These are phyloP conservation scores for Xyrichtys novacula DNA, from an alignment of 2,797 vertebrate species.

Conservation along the genomic window DNA sequence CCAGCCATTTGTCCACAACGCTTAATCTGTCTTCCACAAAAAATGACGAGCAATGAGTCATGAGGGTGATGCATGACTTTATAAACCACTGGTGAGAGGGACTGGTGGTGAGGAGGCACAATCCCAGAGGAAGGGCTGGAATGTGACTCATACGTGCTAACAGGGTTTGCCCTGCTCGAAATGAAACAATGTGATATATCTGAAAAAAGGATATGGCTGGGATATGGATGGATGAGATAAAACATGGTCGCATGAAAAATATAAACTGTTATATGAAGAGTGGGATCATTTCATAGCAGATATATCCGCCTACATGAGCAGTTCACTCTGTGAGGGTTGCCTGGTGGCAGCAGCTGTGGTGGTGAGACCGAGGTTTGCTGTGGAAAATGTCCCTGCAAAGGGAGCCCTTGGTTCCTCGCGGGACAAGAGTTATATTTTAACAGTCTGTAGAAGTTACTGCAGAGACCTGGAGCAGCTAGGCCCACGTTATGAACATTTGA, in stretches of 20 bases:
- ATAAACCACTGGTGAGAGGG: constrained; percentile 57
- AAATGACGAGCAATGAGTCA: constrained; percentile 71
- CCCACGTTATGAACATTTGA: constrained; percentile 20
- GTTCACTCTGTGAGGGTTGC: constrained; percentile 58
- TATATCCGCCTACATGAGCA: constrained; percentile 46
- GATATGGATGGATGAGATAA: constrained; percentile 48
- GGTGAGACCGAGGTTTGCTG: constrained; percentile 69
- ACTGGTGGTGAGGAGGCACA: constrained; percentile 57
- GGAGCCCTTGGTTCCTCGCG: constrained; percentile 72
- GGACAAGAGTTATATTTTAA: constrained; percentile 46
- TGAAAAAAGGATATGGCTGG: constrained; percentile 36
- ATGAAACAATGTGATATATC: constrained; percentile 48
- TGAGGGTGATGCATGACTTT: constrained; percentile 59
- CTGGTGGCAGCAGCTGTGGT: constrained; percentile 66
- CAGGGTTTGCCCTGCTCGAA: constrained; percentile 42
- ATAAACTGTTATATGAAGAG: constrained; percentile 51
- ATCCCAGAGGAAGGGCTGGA: constrained; percentile 42
- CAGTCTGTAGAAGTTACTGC: constrained; percentile 46
- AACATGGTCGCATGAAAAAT: constrained; percentile 32
- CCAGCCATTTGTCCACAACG: constrained; percentile 67
- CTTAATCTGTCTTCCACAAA: constrained; percentile 61
- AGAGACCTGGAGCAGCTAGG: constrained; percentile 48
- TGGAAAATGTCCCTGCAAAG: constrained; percentile 62
- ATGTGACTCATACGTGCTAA: constrained; percentile 64
- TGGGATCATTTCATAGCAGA: constrained; percentile 41